Percentiles rank a stretch among this genome's conserved stretches.
phyloP scores from a whole-genome alignment of 2,888 invertebrate genomes.

The Tribolium freemani region DNA sequence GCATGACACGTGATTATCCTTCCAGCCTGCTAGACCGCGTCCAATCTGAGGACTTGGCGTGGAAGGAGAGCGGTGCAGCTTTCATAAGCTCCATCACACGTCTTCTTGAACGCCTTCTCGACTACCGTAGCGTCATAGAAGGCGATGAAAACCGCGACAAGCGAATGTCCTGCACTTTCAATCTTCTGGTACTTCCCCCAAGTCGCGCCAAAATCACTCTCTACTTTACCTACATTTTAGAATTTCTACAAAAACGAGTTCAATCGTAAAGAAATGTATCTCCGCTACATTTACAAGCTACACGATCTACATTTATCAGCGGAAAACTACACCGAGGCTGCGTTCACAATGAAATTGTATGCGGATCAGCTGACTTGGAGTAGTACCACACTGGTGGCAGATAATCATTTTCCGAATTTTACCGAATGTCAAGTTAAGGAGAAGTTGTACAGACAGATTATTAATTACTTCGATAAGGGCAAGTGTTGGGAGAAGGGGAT shows the following conservation, averaged over 20 bases:
- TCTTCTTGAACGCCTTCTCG: conserved; percentile 87
- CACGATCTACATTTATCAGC: conserved; percentile 92
- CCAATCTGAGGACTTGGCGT: conserved; percentile 85
- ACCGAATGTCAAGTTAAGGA: conserved; percentile 94
- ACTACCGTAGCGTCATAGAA: conserved; percentile 95
- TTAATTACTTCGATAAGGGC: conserved; percentile 93
- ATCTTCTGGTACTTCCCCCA: conserved; percentile 77
- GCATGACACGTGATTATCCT: not conserved
- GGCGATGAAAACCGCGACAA: conserved; percentile 96
- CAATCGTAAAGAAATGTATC: conserved; percentile 95
- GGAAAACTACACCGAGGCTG: conserved; percentile 95
- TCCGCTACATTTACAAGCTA: conserved; percentile 94
- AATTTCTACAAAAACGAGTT: conserved; percentile 98
- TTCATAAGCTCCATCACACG: conserved; percentile 94
- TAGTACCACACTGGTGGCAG: conserved; percentile 76
- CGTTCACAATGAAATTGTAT: conserved; percentile 93
- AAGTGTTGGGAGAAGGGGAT: conserved; percentile 98
- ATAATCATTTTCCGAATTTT: conserved; percentile 80
- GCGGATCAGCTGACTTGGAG: conserved; percentile 92
- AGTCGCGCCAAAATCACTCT: not conserved
- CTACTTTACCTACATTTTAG: conserved; percentile 67
- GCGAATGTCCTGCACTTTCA: conserved; percentile 96
- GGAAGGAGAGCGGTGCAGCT: conserved; percentile 93
- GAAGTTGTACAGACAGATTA: conserved; percentile 87
- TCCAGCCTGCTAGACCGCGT: conserved; percentile 86